Conservation (phyloP, 2,888 invertebrate species). For the Erebia aethiops region DNA sequence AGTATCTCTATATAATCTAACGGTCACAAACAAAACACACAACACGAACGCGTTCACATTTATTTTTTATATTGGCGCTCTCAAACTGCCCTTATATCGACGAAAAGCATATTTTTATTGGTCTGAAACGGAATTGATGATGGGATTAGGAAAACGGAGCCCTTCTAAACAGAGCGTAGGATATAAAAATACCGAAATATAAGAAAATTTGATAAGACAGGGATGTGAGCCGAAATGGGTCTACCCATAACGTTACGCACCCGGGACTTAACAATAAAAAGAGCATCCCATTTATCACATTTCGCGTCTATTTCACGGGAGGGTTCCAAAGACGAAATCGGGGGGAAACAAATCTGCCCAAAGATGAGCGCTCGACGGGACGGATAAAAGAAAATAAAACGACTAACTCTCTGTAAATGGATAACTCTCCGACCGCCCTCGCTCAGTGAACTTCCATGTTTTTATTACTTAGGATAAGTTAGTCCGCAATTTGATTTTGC, state of each 20-base stretch:
- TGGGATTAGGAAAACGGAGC: conserved; percentile 52
- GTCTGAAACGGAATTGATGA: conserved; percentile 41
- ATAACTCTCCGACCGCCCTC: conserved; percentile 71
- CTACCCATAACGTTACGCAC: conserved; percentile 74
- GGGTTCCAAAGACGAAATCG: conserved; percentile 72
- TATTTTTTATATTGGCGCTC: neutral
- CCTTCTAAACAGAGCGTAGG: conserved; percentile 2
- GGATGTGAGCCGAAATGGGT: conserved; percentile 57
- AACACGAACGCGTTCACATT: neutral
- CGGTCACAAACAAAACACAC: conserved; percentile 45
- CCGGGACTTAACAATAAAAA: conserved; percentile 76
- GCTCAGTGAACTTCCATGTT: conserved; percentile 64
- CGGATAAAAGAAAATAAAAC: conserved; percentile 78
- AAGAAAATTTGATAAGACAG: conserved; percentile 78
- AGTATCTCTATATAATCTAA: conserved; percentile 46
- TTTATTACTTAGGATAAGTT: conserved; percentile 46
- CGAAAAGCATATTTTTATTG: conserved; percentile 51
- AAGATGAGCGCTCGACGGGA: conserved; percentile 66
- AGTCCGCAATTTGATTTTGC: conserved; percentile 45
- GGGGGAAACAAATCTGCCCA: conserved; percentile 67
- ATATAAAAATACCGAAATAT: conserved; percentile 55
- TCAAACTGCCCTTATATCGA: neutral
- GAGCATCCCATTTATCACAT: conserved; percentile 83
- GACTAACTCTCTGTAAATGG: conserved; percentile 76
- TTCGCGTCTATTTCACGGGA: conserved; percentile 81